A percentile compares a stretch with the other conserved stretches of the same genome.
Evolutionary conservation across 1,140 invertebrate genomes (phyloP).

Genomic region (Dendrolimus kikuchii): DNA sequence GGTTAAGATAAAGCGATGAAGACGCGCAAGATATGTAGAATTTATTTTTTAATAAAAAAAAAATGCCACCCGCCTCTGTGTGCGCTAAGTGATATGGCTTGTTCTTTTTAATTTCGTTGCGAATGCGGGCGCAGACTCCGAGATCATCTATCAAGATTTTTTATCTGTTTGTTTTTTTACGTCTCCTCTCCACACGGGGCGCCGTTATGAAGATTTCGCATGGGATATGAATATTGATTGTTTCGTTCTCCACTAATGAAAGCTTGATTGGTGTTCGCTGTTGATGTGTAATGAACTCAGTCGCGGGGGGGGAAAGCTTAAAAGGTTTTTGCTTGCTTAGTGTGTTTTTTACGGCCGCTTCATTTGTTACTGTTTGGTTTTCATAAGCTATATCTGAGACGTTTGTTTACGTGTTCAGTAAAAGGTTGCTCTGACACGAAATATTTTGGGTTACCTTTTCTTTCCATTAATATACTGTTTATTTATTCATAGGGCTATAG

Average conservation of each 20-base stretch:
- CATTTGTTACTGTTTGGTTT: no score
- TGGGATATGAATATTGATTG: conserved; percentile 70
- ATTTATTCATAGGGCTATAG: no score
- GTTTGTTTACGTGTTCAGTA: conserved; percentile 2
- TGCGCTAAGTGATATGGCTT: conserved; percentile 69
- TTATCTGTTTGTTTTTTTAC: conserved; percentile 27
- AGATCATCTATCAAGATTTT: conserved; percentile 59
- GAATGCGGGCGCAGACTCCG: conserved; percentile 35
- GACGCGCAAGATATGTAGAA: conserved; percentile 67
- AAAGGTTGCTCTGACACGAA: not conserved
- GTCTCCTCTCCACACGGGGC: conserved; percentile 19
- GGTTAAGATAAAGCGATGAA: conserved; percentile 46
- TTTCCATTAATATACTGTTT: no score
- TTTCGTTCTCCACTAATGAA: conserved; percentile 53
- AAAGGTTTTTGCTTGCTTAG: conserved; percentile 28
- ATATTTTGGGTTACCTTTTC: no score
- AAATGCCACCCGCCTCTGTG: conserved; percentile 43
- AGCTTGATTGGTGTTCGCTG: conserved; percentile 57
- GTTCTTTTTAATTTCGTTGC: conserved; percentile 70
- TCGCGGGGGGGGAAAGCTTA: conserved; percentile 28
- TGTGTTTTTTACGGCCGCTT: conserved; percentile 4
- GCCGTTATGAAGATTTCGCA: conserved; percentile 57
- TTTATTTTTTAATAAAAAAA: conserved; percentile 63
- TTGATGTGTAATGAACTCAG: conserved; percentile 50
- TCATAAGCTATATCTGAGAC: conserved; percentile 2